These are phyloP conservation scores for Anoplophora glabripennis DNA, from an alignment of 1,140 invertebrate genomes.

Conservation along the genomic window DNA sequence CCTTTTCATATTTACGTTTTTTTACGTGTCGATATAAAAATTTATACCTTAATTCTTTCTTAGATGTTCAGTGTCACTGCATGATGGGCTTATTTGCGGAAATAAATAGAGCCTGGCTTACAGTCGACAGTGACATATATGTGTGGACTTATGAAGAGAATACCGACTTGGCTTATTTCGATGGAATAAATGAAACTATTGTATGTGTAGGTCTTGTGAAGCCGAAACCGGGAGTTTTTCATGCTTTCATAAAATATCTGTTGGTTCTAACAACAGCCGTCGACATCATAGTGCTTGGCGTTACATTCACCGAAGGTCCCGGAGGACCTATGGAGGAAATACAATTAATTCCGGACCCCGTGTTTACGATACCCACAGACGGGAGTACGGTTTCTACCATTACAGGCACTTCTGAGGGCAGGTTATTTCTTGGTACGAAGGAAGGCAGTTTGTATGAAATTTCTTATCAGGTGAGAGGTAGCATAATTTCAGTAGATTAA, in stretches of 20 bases:
- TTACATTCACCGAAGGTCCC: constrained; percentile 48
- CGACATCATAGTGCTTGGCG: constrained; percentile 88
- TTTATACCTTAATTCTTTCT: too few relatives aligned
- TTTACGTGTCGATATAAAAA: neutral
- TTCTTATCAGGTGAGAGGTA: constrained; percentile 78
- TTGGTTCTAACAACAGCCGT: constrained; percentile 87
- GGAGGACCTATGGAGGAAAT: constrained; percentile 67
- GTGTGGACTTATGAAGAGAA: constrained; percentile 93
- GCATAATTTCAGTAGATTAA: neutral
- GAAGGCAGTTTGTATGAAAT: constrained; percentile 96
- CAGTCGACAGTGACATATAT: constrained; percentile 97
- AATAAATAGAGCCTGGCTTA: constrained; percentile 93
- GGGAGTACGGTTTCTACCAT: constrained; percentile 84
- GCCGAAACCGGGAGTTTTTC: constrained; percentile 83
- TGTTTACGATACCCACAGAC: constrained; percentile 91
- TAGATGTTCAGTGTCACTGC: constrained; percentile 91
- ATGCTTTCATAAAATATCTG: constrained; percentile 88
- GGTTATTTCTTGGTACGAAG: constrained; percentile 93
- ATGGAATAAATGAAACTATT: constrained; percentile 88
- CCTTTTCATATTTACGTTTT: constrained; percentile 54
- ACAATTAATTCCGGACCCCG: constrained; percentile 88
- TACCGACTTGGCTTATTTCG: constrained; percentile 88
- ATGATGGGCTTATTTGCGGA: constrained; percentile 96
- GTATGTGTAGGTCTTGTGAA: constrained; percentile 81
- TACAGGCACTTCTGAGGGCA: constrained; percentile 74